Evolutionary conservation across 2,888 invertebrate species (phyloP), one percentile per base, ranked within the genome.

Genomic region (Eristalis tenax): DNA sequence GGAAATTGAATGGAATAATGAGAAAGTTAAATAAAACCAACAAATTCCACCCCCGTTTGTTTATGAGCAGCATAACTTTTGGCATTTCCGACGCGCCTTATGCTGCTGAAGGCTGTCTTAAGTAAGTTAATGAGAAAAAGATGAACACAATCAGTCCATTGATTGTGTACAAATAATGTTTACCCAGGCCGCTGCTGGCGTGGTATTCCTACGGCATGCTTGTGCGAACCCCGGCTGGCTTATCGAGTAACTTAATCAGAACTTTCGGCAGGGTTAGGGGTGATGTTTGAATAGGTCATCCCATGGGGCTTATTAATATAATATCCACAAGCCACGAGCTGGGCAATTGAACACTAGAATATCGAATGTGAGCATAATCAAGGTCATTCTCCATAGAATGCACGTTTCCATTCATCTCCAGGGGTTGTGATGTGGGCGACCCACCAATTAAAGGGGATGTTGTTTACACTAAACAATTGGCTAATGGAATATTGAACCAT

Each of bases 11-110:
- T 28, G 32, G 56, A 56, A 56, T 69, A 69, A 56, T 32, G 69
- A 18, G 35, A 35, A 69, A 56, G 56, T 22, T 56, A 69, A 69
- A 69, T 32, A 35, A 50, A 32, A 69, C 22, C 50, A 69, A 5
- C 68, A 32, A 56, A 23, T 13, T 32, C 11, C 56, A 18, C 28
- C 15, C 32, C 22, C 6, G 4, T 56, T 32, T 23, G 22, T 57
- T 57, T 57, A 69, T 69, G 50, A 69, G 56, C 18, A 28, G 69
- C 69, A 56, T 35, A 69, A 57, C 56, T 32, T 50, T 69, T 69
- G 69, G 56, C 56, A 35, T 35, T 69, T 35, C 4, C 50, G 50
- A 57, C 18, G 56, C 50, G 56, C 18, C 50, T 69, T 35, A 35
- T 43, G 65, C 1, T 40, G 43, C 26, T 66, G 28, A 66, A 66